Evolutionary conservation across 1,140 invertebrate species (phyloP).

Genomic region (Teleogryllus occipitalis): DNA sequence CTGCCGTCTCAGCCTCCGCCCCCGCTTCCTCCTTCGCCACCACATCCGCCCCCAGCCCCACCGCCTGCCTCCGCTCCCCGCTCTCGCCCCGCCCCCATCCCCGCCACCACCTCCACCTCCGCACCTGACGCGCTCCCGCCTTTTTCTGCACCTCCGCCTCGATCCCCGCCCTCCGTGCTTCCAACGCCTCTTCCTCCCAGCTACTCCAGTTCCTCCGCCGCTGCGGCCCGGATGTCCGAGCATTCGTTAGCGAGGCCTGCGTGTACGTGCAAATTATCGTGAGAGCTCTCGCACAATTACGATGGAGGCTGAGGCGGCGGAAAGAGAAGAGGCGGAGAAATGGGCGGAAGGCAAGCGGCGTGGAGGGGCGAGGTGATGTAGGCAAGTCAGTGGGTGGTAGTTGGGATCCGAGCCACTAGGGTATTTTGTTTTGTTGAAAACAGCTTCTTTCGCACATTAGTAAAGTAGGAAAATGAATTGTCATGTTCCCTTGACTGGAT

Average conservation of each 20-base stretch:
- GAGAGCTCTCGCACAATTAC: slow-evolving; percentile 3
- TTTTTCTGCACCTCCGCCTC: neutral
- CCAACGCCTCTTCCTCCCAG: neutral
- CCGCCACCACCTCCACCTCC: neutral
- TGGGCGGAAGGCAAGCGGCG: neutral
- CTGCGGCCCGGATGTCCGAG: neutral
- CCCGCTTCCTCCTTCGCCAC: too few relatives aligned
- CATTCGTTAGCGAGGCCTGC: neutral
- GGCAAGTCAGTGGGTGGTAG: too few relatives aligned
- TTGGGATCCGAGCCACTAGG: too few relatives aligned
- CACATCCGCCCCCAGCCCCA: too few relatives aligned
- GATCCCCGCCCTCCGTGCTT: neutral
- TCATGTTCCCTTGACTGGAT: too few relatives aligned
- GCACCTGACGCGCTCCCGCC: neutral
- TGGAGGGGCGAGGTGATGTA: neutral
- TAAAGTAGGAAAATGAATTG: too few relatives aligned
- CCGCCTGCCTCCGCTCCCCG: too few relatives aligned
- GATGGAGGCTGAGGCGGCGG: neutral
- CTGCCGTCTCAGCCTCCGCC: too few relatives aligned
- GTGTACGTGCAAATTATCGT: slow-evolving; percentile 1
- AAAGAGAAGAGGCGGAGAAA: neutral
- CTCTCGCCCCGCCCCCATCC: too few relatives aligned
- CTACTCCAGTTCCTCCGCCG: neutral
- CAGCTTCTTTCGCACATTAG: too few relatives aligned
- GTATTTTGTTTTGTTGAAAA: too few relatives aligned